Base-by-base conservation (phyloP, 2,797 vertebrate species). In the Phoebastria nigripes region DNA sequence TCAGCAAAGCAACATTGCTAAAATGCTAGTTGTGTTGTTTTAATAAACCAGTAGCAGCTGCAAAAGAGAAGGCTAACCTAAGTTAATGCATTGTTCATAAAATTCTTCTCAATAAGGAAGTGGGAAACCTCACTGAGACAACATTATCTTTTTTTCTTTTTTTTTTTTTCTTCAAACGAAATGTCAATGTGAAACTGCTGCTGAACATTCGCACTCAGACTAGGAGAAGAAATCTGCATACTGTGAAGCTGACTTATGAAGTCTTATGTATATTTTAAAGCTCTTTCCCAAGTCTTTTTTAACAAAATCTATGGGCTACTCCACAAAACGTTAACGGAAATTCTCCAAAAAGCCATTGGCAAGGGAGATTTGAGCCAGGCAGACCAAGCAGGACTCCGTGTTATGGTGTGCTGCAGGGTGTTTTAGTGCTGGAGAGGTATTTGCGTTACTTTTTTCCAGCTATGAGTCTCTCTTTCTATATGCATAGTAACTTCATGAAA, bases 121-220 rank as follows among this genome's bases (percentile, higher is more conserved):
- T 94, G 91, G 91, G 84, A 96, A 96, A 89, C 94, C 80, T 96
- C 90, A 76, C 88, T 79, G 73, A 95, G 78, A 79, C 70, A 94
- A 82, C 77, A 73, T 56, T n/a, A 21, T 47, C 59, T 65, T 80
- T 63, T 49, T 56, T 41, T 10, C 11, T 31, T 83, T 11, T 52
- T 39, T 78, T 69, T 56, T 25, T 25, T 82, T 29, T 6, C 59
- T 61, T 78, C 66, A 56, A 82, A 42, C 25, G 87, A 82, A 91
- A 87, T 94, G 82, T 94, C 91, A 82, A 8, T 67, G 52, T 87
- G 91, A 94, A 95, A 95, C 77, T 89, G 47, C 70, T 74, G 47
- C 70, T 65, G 35, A 73, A 31, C 46, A 10, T 15, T 46, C 20
- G 0, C 49, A 56, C 24, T 91, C 65, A 51, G 73, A 42, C 47